These are phyloP conservation scores for Tiaroga cobitis DNA, from an alignment of 2,797 vertebrate species.

Conservation along the genomic window DNA sequence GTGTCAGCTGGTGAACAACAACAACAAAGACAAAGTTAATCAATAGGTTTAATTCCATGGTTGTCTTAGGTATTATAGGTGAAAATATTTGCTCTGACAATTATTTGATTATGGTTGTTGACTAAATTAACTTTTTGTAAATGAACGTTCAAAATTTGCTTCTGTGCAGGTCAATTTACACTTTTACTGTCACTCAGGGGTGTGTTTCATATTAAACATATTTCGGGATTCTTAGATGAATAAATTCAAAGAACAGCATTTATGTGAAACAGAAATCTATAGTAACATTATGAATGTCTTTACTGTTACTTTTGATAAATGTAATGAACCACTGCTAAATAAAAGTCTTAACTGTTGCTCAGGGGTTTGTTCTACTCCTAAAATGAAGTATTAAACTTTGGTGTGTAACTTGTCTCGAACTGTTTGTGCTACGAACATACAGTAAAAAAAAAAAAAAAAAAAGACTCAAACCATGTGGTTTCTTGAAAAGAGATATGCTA, in stretches of 20 bases:
- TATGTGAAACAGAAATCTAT: neutral
- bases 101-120: neutral
- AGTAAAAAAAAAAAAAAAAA: neutral
- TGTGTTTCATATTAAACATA: neutral
- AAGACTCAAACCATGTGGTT: neutral
- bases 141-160: neutral
- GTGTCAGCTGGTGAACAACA: slow-evolving; percentile 83
- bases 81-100: neutral
- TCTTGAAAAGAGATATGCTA: neutral
- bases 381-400: neutral
- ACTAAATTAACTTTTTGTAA: neutral
- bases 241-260: neutral
- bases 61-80: neutral
- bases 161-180: neutral
- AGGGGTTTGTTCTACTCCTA: neutral
- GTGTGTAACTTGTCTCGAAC: neutral
- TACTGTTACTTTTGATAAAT: neutral
- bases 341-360: neutral
- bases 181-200: neutral
- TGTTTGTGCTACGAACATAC: neutral
- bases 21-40: neutral
- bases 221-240: neutral
- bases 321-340: neutral
- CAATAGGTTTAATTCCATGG: neutral
- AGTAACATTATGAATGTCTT: neutral